Evolutionary conservation across 2,797 vertebrate genomes (phyloP), one percentile per base, ranked within the genome.

Genomic region (Sylvia borin): DNA sequence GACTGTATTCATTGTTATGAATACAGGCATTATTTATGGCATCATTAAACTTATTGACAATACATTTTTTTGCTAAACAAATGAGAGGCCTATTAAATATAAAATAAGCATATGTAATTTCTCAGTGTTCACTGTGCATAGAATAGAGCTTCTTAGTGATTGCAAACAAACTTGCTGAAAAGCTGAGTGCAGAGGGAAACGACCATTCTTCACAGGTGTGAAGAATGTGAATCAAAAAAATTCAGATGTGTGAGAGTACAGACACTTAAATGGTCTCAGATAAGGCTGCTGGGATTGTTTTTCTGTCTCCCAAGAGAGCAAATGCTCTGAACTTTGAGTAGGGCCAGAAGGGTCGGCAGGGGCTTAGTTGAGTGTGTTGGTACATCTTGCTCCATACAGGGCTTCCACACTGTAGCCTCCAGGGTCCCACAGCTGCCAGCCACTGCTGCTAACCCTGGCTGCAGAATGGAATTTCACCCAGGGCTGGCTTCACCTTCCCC

Each of bases 281-380:
- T 42, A 16, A 70, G 60, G 11, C 27, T 4, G 1, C 5, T 31
- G 25, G 40, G 21, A 32, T 67, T 17, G 31, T 55, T 68, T 73
- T 77, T 71, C 54, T 71, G 32, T 47, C 60, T 81, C 11, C 10
- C 13, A 51, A 15, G n/a, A 38, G 31, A 73, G 20, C 7, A 42
- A 34, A 31, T 31, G 32, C 57, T 88, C 60, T 72, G 57, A 71
- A 53, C 29, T 54, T 32, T 3, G 11, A 67, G 54, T 32, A 32
- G 19, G 16, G 14, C 25, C n/a, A 32, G 38, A 54, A 72, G 21
- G 9, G 13, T 45, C 0, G 0, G 27, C 43, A 0, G 0, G 3
- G 22, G n/a, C 20, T 74, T 47, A 43, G 57, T 1, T 78, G 74
- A 21, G 10, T 6, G 16, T 1, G 2, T 62, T 7, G 4, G 5